Evolutionary conservation across 2,113 vertebrate genomes (phyloP).

Genomic region (Aptenodytes patagonicus): DNA sequence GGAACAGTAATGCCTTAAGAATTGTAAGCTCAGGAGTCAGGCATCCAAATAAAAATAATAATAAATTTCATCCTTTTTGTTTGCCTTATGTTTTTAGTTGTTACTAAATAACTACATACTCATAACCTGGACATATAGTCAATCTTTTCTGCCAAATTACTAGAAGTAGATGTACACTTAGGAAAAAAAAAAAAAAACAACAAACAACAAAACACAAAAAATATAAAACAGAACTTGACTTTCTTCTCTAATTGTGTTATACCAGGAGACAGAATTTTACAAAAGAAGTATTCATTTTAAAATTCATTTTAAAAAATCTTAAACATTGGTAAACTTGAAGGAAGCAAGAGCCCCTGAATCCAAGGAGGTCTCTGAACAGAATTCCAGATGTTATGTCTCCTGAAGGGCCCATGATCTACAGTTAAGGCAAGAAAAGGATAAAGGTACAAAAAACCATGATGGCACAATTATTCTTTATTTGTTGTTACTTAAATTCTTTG

Average conservation of each 20-base stretch:
- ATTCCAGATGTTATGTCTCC: neutral
- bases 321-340: neutral
- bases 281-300: neutral
- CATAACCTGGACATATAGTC: neutral
- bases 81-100: neutral
- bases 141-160: neutral
- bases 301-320: neutral
- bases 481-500: neutral
- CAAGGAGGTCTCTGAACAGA: neutral
- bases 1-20: neutral
- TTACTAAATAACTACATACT: neutral
- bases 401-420: neutral
- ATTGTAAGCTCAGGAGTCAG: neutral
- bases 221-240: neutral
- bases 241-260: neutral
- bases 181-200: neutral
- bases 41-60: neutral
- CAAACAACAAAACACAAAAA: neutral
- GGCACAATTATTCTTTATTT: neutral
- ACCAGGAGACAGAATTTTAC: neutral
- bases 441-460: neutral
- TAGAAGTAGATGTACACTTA: neutral
- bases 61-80: neutral
- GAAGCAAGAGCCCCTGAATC: neutral
- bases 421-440: neutral